phyloP scores from a whole-genome alignment of 1,140 invertebrate species.

The Aphidius gifuensis region DNA sequence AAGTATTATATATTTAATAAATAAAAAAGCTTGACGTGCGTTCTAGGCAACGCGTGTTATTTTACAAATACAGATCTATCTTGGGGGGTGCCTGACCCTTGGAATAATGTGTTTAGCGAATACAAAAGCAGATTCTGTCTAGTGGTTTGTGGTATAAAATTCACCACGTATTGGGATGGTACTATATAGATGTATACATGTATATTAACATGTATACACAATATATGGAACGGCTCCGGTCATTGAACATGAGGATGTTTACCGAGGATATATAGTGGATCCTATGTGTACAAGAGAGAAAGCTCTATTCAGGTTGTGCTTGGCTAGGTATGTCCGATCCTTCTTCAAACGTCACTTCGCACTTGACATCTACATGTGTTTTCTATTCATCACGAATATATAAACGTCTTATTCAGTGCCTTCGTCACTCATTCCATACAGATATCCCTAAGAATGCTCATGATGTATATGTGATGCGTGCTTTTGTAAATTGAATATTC shows the following conservation, averaged over 20 bases:
- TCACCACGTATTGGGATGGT: neutral
- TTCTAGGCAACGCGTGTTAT: slow-evolving; percentile 48
- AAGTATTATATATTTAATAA: too few species aligned
- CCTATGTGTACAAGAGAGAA: slow-evolving; percentile 2
- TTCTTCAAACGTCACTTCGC: slow-evolving; percentile 10
- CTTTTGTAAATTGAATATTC: neutral
- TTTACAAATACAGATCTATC: slow-evolving; percentile 52
- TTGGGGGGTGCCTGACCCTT: slow-evolving; percentile 48
- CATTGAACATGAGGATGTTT: slow-evolving; percentile 32
- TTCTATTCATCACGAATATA: slow-evolving; percentile 42
- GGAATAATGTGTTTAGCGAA: slow-evolving; percentile 51
- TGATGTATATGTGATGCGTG: neutral
- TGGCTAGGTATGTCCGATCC: slow-evolving; percentile 17
- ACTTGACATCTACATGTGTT: slow-evolving; percentile 47
- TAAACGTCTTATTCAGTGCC: slow-evolving; percentile 20
- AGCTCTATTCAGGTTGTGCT: slow-evolving; percentile 9
- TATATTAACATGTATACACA: slow-evolving; percentile 1
- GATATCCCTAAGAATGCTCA: neutral
- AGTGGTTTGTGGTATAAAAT: neutral
- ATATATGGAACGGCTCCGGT: slow-evolving; percentile 13
- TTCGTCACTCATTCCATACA: slow-evolving; percentile 4
- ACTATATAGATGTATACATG: neutral
- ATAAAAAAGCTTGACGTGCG: slow-evolving; percentile 35
- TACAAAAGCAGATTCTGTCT: slow-evolving; percentile 40
- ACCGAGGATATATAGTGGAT: slow-evolving; percentile 28